Percentiles rank a stretch among this genome's conserved stretches.
Conservation (phyloP, 2,113 vertebrate genomes). For the Passerina amoena region DNA sequence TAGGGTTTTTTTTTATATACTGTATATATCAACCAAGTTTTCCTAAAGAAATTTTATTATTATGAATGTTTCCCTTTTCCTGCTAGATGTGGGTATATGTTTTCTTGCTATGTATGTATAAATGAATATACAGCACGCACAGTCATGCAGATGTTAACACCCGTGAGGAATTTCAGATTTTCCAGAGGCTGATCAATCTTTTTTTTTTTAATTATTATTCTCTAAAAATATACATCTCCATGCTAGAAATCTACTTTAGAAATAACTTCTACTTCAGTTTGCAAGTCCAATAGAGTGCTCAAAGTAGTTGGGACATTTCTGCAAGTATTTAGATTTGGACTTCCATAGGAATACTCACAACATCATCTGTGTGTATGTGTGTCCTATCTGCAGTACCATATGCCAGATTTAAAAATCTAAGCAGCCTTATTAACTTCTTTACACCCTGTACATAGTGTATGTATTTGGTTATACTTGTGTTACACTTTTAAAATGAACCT, state of each 20-base stretch:
- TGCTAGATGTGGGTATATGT: background rate
- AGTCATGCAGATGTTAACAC: background rate
- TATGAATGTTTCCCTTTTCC: background rate
- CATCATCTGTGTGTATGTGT: background rate
- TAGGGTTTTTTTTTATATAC: background rate
- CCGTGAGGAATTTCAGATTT: background rate
- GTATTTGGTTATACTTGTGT: background rate
- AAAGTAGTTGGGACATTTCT: background rate
- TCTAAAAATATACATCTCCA: background rate
- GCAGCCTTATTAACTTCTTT: background rate
- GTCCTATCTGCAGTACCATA: background rate
- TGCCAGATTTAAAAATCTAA: background rate
- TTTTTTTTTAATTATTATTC: background rate
- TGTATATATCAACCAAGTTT: conserved; percentile 42
- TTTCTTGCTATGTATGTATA: background rate
- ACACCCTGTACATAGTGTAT: conserved; percentile 52
- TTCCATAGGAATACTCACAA: background rate
- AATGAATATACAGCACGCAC: background rate
- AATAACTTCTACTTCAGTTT: background rate
- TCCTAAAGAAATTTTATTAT: background rate
- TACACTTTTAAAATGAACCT: background rate
- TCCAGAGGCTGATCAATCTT: background rate
- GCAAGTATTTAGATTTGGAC: background rate
- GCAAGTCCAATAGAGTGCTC: background rate
- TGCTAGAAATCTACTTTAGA: background rate